Evolutionary conservation across 2,888 invertebrate species (phyloP).

Genomic region (Metellina segmentata): DNA sequence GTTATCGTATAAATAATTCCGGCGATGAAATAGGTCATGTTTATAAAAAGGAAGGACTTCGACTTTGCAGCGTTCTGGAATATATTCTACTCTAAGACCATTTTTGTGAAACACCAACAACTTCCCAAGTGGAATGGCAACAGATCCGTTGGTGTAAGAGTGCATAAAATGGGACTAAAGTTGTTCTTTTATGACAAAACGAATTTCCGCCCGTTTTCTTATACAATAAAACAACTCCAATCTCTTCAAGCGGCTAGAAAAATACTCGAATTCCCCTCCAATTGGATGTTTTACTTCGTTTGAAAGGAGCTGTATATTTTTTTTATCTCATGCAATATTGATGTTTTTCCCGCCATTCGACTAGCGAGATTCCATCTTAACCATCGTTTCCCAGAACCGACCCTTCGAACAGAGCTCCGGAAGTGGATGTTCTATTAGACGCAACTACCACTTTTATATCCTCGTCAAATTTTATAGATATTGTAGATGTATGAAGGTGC

Average conservation of each 20-base stretch:
- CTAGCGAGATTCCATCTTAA: conserved; percentile 26
- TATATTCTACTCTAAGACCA: not conserved
- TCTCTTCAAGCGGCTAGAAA: conserved; percentile 46
- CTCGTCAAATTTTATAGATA: not conserved
- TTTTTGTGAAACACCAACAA: conserved; percentile 11
- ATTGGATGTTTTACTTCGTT: conserved; percentile 30
- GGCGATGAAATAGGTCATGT: too few species aligned
- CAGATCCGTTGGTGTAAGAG: conserved; percentile 14
- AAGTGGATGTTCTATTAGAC: not conserved
- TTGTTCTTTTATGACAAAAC: conserved; percentile 54
- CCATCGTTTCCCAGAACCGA: conserved; percentile 26
- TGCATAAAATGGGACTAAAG: conserved; percentile 41
- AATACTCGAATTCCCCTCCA: conserved; percentile 24
- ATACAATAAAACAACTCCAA: conserved; percentile 60
- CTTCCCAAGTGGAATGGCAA: conserved; percentile 22
- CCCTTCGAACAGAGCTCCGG: not conserved
- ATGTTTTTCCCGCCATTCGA: conserved; percentile 33
- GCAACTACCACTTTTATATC: not conserved
- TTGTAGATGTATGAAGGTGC: not conserved
- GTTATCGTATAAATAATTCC: too few species aligned
- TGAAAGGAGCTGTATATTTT: conserved; percentile 7
- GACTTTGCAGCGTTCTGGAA: too few species aligned
- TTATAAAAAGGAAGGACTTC: too few species aligned
- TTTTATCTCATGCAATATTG: conserved; percentile 55
- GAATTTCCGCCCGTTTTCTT: conserved; percentile 44